These are phyloP conservation scores for Cheilosia pagana DNA, from an alignment of 2,888 invertebrate species.

Conservation along the genomic window DNA sequence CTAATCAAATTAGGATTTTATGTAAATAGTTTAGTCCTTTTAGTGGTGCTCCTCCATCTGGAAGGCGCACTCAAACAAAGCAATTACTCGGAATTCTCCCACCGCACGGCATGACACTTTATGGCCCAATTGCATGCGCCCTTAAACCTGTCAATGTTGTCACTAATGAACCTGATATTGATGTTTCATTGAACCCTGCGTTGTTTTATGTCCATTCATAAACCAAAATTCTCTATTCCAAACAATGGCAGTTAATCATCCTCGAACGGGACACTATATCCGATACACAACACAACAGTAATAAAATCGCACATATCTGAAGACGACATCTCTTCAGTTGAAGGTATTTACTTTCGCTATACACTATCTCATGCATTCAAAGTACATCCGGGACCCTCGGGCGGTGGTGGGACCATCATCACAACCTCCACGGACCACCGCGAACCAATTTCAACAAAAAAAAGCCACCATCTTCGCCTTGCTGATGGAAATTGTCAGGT, in stretches of 20 bases:
- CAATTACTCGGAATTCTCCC: neutral
- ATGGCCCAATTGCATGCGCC: conserved; percentile 19
- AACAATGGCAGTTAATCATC: conserved; percentile 54
- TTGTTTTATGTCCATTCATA: conserved; percentile 53
- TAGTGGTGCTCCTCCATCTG: conserved; percentile 6
- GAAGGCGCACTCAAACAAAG: conserved; percentile 9
- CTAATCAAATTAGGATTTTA: conserved; percentile 34
- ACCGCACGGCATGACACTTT: neutral
- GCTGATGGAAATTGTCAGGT: conserved; percentile 52
- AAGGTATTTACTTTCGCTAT: conserved; percentile 42
- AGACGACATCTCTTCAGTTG: conserved; percentile 27
- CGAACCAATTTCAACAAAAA: conserved; percentile 24
- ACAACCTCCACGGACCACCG: conserved; percentile 10
- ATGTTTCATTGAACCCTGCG: conserved; percentile 39
- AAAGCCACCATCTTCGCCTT: conserved; percentile 27
- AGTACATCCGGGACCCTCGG: conserved; percentile 58
- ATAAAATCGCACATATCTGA: conserved; percentile 37
- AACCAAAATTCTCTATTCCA: conserved; percentile 53
- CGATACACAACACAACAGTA: conserved; percentile 2
- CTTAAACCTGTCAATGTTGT: conserved; percentile 44
- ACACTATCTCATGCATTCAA: conserved; percentile 60
- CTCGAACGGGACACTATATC: conserved; percentile 9
- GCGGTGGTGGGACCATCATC: conserved; percentile 3
- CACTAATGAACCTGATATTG: conserved; percentile 53
- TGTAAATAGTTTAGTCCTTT: conserved; percentile 18